Evolutionary conservation across 2,888 invertebrate species (phyloP).

Genomic region (Cistogaster globosa): DNA sequence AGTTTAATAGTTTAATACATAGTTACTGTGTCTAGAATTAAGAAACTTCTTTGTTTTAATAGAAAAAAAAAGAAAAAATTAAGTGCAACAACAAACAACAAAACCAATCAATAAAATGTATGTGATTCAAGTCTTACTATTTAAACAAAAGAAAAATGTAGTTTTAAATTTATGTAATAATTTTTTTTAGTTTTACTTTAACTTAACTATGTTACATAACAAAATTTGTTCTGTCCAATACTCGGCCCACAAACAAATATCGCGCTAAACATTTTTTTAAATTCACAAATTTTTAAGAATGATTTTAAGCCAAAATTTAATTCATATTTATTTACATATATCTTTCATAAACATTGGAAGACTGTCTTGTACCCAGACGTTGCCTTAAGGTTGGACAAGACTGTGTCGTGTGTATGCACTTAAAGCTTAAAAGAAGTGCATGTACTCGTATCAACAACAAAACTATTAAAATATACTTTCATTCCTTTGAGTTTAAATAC

Average conservation of each 20-base stretch:
- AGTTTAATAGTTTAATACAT: constrained; percentile 46
- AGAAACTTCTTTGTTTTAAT: constrained; percentile 28
- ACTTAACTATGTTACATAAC: not conserved
- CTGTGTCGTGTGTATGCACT: constrained; percentile 13
- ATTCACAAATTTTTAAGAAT: not conserved
- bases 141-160: constrained; percentile 72
- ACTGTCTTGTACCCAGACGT: not conserved
- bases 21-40: constrained; percentile 40
- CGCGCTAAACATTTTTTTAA: no score
- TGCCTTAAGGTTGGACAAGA: constrained; percentile 27
- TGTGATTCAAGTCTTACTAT: constrained; percentile 82
- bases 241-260: constrained; percentile 10
- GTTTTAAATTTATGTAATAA: constrained; percentile 74
- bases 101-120: constrained; percentile 73
- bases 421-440: constrained; percentile 6
- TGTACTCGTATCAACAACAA: not conserved
- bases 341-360: no score
- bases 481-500: constrained; percentile 66
- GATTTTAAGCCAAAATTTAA: not conserved
- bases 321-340: no score
- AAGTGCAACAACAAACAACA: constrained; percentile 43
- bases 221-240: constrained; percentile 38
- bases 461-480: constrained; percentile 23
- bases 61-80: not conserved
- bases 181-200: constrained; percentile 28